These are phyloP conservation scores for Hyaena hyaena DNA, from an alignment of 2,113 vertebrate species.

Conservation along the genomic window DNA sequence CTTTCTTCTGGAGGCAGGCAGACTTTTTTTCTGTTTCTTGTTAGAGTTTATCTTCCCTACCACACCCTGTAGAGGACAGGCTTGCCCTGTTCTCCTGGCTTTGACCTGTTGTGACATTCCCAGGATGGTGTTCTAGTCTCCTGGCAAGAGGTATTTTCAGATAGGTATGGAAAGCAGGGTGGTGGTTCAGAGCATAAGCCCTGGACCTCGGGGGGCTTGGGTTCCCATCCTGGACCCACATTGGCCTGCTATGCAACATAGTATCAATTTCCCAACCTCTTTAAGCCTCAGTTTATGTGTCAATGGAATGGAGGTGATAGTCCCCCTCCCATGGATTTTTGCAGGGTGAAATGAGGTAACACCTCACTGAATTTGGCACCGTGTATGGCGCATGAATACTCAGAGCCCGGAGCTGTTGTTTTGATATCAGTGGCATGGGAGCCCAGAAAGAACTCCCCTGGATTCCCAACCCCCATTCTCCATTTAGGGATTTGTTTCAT, in stretches of 20 bases:
- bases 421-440: not conserved
- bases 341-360: not conserved
- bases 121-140: not conserved
- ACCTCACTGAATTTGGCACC: fast-evolving
- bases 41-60: not conserved
- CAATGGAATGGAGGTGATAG: not conserved
- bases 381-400: not conserved
- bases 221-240: not conserved
- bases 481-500: slow-evolving; percentile 37
- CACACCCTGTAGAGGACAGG: not conserved
- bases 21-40: not conserved
- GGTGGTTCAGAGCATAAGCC: not conserved
- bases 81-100: not conserved
- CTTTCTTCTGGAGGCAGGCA: not conserved
- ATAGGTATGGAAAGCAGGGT: not conserved
- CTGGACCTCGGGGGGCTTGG: not conserved
- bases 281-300: not conserved
- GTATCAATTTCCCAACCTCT: not conserved
- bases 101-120: fast-evolving
- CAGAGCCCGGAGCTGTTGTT: not conserved
- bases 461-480: not conserved
- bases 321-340: not conserved
- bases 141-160: not conserved
- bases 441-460: not conserved
- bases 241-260: not conserved